Conservation (phyloP, 2,113 vertebrate genomes). For the Heterocephalus glaber region DNA sequence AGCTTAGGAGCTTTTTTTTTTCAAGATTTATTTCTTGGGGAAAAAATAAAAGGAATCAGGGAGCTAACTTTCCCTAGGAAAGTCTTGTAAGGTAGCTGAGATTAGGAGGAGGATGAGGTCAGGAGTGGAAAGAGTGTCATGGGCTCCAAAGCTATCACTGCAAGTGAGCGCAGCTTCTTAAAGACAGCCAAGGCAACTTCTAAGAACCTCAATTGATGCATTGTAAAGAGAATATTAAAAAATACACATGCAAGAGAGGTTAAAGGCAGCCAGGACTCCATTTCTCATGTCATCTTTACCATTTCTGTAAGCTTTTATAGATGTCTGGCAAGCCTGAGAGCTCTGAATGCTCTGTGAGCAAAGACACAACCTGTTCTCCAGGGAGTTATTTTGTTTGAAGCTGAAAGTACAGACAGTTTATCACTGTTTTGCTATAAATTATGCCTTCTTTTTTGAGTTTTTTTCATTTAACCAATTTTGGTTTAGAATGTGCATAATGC, state of each 20-base stretch:
- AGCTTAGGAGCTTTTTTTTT: conserved; percentile 39
- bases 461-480: conserved; percentile 42
- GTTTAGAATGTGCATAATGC: conserved; percentile 24
- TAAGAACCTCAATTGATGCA: background rate
- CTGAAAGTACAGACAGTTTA: background rate
- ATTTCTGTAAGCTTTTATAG: conserved; percentile 10
- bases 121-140: background rate
- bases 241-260: background rate
- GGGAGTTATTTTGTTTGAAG: background rate
- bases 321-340: background rate
- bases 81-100: background rate
- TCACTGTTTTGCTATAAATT: background rate
- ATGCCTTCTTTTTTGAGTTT: background rate
- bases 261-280: background rate
- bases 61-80: background rate
- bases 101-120: background rate
- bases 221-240: conserved; percentile 30
- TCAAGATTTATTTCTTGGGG: conserved; percentile 38
- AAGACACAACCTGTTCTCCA: background rate
- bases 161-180: background rate
- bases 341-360: background rate
- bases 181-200: conserved; percentile 27
- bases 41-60: background rate
- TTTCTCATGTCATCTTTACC: conserved; percentile 23
- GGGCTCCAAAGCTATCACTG: conserved; percentile 1